phyloP scores from a whole-genome alignment of 2,888 invertebrate species.

The Orthonychiurus folsomi region DNA sequence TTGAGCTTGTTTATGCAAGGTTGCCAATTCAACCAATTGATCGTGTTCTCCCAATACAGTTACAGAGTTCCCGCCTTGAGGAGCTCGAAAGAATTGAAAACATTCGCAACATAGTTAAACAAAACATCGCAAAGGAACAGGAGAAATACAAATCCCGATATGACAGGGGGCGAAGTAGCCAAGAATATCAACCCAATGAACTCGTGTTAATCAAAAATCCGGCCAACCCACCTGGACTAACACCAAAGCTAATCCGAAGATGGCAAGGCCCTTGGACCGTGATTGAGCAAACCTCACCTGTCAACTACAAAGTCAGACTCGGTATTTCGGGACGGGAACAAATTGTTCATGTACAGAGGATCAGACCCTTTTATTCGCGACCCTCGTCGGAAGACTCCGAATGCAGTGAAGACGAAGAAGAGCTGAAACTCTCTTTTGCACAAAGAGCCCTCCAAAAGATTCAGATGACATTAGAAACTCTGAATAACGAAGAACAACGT shows the following conservation, averaged over 20 bases:
- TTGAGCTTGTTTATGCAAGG: slow-evolving; percentile 8
- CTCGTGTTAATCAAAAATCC: slow-evolving; percentile 3
- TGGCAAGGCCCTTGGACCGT: neutral
- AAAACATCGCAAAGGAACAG: neutral
- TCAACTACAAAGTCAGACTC: neutral
- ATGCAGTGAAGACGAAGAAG: neutral
- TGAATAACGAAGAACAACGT: neutral
- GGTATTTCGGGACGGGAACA: neutral
- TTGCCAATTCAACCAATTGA: neutral
- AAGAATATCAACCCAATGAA: neutral
- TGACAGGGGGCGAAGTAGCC: neutral
- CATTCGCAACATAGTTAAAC: neutral
- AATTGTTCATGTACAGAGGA: neutral
- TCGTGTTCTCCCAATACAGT: neutral
- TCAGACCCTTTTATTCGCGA: neutral
- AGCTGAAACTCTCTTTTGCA: neutral
- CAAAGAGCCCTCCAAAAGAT: neutral
- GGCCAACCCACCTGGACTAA: slow-evolving; percentile 2
- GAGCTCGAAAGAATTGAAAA: neutral
- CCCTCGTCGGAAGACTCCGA: neutral
- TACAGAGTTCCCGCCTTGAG: neutral
- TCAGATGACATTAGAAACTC: neutral
- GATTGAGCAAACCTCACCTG: neutral
- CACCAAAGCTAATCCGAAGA: neutral
- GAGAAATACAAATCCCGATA: neutral